Percentiles rank a stretch among this genome's conserved stretches.
Evolutionary conservation across 2,113 vertebrate genomes (phyloP).

Genomic region (Phocoena sinus): DNA sequence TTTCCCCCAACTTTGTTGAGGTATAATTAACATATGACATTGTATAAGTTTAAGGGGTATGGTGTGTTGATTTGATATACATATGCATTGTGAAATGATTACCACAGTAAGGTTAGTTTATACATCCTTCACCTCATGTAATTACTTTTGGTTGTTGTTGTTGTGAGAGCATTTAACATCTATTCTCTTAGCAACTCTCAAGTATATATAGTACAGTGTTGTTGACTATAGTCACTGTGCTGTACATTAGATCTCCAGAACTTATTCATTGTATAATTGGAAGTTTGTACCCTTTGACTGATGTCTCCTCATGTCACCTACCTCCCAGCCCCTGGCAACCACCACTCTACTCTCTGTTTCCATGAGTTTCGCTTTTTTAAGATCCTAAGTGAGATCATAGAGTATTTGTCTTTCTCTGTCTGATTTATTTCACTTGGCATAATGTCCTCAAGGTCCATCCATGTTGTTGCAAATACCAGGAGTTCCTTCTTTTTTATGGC

Average conservation of each 20-base stretch:
- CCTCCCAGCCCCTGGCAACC: background rate
- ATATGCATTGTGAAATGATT: background rate
- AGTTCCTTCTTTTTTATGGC: background rate
- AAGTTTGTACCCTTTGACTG: background rate
- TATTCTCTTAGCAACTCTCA: background rate
- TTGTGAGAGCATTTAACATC: background rate
- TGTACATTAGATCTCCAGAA: background rate
- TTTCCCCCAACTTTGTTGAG: background rate
- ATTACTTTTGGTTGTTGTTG: background rate
- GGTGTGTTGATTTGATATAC: background rate
- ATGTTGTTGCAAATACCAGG: background rate
- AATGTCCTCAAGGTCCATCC: background rate
- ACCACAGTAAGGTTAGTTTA: background rate
- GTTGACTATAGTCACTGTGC: background rate
- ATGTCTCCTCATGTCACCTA: background rate
- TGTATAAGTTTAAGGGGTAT: background rate
- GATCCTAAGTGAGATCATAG: background rate
- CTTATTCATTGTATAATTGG: background rate
- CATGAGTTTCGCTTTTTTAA: background rate
- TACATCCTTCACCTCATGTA: background rate
- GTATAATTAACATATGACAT: background rate
- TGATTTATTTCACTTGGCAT: background rate
- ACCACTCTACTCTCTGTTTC: background rate
- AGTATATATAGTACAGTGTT: background rate
- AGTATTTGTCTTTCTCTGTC: background rate